A percentile compares a stretch with the other conserved stretches of the same genome.
phyloP scores from a whole-genome alignment of 2,797 vertebrate species.

The Mus spretus region DNA sequence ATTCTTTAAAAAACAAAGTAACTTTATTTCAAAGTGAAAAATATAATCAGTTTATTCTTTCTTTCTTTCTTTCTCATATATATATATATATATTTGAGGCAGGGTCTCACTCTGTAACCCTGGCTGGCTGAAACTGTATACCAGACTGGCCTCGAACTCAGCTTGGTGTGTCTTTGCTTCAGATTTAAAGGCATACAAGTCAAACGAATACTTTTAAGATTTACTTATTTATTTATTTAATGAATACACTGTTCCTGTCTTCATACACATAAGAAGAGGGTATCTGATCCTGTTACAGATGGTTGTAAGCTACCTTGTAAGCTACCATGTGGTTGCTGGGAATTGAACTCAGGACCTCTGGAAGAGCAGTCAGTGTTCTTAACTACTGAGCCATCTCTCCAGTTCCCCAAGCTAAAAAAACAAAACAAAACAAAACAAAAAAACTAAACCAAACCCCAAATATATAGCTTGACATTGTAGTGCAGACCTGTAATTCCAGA shows the following conservation, averaged over 20 bases:
- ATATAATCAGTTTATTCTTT: background rate
- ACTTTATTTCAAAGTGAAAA: background rate
- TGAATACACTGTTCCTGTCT: background rate
- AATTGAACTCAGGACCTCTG: background rate
- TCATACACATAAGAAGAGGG: background rate
- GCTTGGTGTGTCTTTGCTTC: background rate
- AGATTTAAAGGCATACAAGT: background rate
- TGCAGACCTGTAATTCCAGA: background rate
- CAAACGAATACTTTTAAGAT: background rate
- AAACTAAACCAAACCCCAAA: background rate
- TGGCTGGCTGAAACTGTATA: background rate
- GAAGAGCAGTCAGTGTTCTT: background rate
- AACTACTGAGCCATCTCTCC: background rate
- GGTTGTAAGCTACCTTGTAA: background rate
- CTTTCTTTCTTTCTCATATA: too few relatives aligned
- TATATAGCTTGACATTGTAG: background rate
- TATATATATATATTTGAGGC: background rate
- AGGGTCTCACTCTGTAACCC: background rate
- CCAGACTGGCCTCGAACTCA: background rate
- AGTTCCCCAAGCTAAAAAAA: background rate
- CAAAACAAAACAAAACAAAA: background rate
- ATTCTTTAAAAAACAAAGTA: background rate
- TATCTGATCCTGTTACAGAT: background rate
- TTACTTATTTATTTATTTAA: background rate
- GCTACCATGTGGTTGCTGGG: background rate